These are phyloP conservation scores for Myrmophylax atrothorax DNA, from an alignment of 2,113 vertebrate genomes.

Conservation along the genomic window DNA sequence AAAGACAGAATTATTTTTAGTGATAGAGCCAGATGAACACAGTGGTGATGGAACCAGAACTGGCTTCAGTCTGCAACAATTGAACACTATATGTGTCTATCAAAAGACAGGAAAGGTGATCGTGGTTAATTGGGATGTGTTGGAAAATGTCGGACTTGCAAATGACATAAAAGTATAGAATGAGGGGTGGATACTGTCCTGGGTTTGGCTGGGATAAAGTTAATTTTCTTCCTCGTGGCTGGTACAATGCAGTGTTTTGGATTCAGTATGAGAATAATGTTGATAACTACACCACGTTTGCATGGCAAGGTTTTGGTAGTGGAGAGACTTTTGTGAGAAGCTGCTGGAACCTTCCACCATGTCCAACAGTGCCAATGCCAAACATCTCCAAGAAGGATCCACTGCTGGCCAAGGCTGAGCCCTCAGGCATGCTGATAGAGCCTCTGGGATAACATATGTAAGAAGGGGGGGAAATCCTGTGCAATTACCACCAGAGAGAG, in stretches of 20 bases:
- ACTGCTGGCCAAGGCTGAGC: neutral
- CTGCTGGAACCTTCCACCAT: neutral
- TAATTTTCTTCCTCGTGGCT: neutral
- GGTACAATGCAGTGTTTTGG: neutral
- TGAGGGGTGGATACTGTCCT: neutral
- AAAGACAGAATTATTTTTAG: neutral
- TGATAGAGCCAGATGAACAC: neutral
- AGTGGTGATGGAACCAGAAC: neutral
- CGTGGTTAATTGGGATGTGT: rapidly evolving
- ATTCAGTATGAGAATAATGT: neutral
- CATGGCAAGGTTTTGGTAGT: neutral
- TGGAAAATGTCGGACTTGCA: neutral
- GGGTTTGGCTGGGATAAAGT: neutral
- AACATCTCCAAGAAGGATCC: neutral
- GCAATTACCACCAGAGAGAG: neutral
- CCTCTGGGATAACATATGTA: neutral
- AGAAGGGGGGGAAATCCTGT: neutral
- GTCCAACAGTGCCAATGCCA: neutral
- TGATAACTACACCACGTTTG: neutral
- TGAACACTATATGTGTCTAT: neutral
- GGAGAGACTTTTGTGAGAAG: neutral
- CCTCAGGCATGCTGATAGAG: neutral
- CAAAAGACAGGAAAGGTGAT: neutral
- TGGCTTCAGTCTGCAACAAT: neutral
- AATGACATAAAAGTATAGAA: neutral